Evolutionary conservation across 2,888 invertebrate species (phyloP).

Genomic region (Busseola fusca): DNA sequence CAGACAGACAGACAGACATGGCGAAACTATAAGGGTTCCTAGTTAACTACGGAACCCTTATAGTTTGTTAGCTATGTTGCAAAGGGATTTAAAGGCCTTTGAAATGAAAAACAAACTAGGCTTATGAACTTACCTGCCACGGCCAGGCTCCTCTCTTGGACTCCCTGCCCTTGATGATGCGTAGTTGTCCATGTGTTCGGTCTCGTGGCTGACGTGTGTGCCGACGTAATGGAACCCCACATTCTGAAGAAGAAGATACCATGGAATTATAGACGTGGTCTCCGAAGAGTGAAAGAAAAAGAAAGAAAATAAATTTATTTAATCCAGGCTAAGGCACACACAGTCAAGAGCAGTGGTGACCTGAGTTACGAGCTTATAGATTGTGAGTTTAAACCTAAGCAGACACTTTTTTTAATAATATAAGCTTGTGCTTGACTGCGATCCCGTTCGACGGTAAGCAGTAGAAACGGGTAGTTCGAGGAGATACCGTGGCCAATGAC

Average conservation of each 20-base stretch:
- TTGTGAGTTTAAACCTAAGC: too few species aligned
- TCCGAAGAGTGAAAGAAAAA: not conserved
- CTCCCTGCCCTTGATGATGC: slow-evolving; percentile 94
- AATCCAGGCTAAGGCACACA: not conserved
- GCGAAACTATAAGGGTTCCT: too few species aligned
- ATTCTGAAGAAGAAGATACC: slow-evolving; percentile 83
- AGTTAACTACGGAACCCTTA: too few species aligned
- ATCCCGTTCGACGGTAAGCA: too few species aligned
- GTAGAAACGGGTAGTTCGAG: too few species aligned
- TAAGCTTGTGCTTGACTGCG: too few species aligned
- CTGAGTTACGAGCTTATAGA: too few species aligned
- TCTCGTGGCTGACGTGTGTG: slow-evolving; percentile 89
- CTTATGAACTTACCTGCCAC: slow-evolving; percentile 90
- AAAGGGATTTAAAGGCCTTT: not conserved
- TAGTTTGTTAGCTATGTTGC: too few species aligned
- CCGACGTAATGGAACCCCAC: slow-evolving; percentile 91
- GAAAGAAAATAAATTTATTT: not conserved
- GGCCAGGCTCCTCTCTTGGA: slow-evolving; percentile 95
- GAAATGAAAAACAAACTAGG: not conserved
- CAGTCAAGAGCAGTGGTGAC: too few species aligned
- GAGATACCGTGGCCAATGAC: too few species aligned
- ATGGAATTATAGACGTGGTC: not conserved
- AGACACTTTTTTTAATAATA: too few species aligned
- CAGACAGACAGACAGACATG: too few species aligned
- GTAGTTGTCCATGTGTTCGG: slow-evolving; percentile 87